phyloP scores from a whole-genome alignment of 2,888 invertebrate genomes.

The Arge pagana region DNA sequence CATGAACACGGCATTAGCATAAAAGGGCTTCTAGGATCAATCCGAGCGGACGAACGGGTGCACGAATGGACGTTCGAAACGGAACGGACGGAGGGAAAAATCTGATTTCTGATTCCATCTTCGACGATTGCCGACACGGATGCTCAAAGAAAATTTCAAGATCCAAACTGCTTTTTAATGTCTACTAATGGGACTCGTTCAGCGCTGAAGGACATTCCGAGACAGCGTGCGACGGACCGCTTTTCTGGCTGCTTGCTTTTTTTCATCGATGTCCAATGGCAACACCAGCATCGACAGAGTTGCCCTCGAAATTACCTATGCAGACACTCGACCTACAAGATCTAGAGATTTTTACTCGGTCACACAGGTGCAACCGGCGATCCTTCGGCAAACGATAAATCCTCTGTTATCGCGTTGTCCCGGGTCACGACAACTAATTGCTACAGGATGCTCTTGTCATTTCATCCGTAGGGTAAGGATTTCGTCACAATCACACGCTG shows the following conservation, averaged over 20 bases:
- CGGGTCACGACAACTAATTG: no score
- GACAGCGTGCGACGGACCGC: constrained; percentile 1
- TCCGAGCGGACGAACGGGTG: constrained; percentile 11
- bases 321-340: constrained; percentile 1
- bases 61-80: constrained; percentile 1
- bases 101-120: constrained; percentile 15
- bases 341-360: constrained; percentile 4
- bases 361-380: not conserved
- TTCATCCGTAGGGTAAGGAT: no score
- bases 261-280: not conserved
- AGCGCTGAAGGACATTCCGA: constrained; percentile 1
- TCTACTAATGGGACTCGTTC: constrained; percentile 15
- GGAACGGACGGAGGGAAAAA: not conserved
- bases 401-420: no score
- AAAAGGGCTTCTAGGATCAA: constrained; percentile 42
- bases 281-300: constrained; percentile 1
- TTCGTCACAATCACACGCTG: no score
- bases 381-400: no score
- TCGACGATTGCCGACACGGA: constrained; percentile 7
- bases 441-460: no score
- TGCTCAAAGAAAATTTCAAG: constrained; percentile 10
- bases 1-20: constrained; percentile 53
- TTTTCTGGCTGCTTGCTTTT: constrained; percentile 2
- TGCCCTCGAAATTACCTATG: not conserved
- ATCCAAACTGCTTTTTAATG: constrained; percentile 13